phyloP scores from a whole-genome alignment of 1,140 invertebrate genomes.

The Mizuhopecten yessoensis region DNA sequence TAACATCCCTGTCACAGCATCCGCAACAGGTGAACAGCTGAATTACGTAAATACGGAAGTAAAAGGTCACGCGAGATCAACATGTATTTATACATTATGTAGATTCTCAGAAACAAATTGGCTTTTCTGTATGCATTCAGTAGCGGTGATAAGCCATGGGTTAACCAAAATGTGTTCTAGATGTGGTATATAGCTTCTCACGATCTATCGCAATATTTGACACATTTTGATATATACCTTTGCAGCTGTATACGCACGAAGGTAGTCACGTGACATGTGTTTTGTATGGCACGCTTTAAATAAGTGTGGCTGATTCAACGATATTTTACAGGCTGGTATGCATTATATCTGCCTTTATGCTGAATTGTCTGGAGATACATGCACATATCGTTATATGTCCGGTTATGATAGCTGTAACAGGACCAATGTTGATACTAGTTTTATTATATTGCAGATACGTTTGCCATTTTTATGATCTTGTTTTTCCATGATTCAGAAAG shows the following conservation, averaged over 20 bases:
- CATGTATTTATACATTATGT: neutral
- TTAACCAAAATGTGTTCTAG: neutral
- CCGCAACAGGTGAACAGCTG: neutral
- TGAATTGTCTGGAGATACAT: neutral
- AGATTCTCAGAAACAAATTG: neutral
- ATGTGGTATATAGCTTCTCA: neutral
- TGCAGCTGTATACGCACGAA: neutral
- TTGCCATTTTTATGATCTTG: too few relatives aligned
- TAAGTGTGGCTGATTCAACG: too few relatives aligned
- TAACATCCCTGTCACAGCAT: neutral
- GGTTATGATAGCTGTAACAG: neutral
- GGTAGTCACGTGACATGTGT: neutral
- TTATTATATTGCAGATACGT: too few relatives aligned
- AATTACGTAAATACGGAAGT: neutral
- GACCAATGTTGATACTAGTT: too few relatives aligned
- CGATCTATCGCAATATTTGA: neutral
- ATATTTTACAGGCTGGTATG: too few relatives aligned
- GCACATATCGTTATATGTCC: neutral
- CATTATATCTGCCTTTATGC: too few relatives aligned
- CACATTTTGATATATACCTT: neutral
- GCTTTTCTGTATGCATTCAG: neutral
- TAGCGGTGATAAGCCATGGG: neutral
- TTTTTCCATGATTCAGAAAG: too few relatives aligned
- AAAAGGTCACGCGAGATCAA: neutral
- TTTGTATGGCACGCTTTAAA: neutral